A percentile compares a stretch with the other conserved stretches of the same genome.
Conservation (phyloP, 1,140 invertebrate species). For the Zaprionus tsacasi region DNA sequence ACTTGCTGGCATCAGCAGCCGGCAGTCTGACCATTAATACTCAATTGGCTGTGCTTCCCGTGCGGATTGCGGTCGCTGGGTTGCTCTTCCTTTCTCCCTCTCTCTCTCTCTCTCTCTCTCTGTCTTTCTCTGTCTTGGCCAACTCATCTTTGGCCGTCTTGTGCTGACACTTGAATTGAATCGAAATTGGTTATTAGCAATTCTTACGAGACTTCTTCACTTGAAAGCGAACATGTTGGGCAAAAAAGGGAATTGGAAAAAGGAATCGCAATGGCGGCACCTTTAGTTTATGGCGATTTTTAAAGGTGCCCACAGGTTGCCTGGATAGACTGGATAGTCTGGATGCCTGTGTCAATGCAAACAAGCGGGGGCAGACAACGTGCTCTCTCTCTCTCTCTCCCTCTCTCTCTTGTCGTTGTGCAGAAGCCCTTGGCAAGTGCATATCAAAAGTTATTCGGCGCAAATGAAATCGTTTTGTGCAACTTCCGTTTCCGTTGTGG, state of each 20-base stretch:
- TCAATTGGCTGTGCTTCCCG: slow-evolving; percentile 82
- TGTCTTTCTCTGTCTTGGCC: background rate
- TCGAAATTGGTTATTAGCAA: slow-evolving; percentile 83
- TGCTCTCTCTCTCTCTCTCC: background rate
- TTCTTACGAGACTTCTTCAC: slow-evolving; percentile 68
- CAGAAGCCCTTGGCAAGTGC: slow-evolving; percentile 32
- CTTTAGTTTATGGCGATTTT: slow-evolving; percentile 47
- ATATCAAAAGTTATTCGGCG: slow-evolving; percentile 78
- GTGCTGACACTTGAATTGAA: slow-evolving; percentile 82
- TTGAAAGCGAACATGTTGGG: slow-evolving; percentile 71
- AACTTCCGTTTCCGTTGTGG: slow-evolving; percentile 68
- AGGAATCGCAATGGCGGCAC: slow-evolving; percentile 12
- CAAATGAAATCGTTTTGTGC: slow-evolving; percentile 80
- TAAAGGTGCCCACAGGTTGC: slow-evolving; percentile 60
- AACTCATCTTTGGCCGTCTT: slow-evolving; percentile 70
- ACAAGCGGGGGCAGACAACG: slow-evolving; percentile 47
- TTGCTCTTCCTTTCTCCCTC: background rate
- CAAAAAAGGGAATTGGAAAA: slow-evolving; percentile 50
- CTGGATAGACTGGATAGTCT: slow-evolving; percentile 45
- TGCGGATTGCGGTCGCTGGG: slow-evolving; percentile 69
- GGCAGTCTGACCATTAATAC: slow-evolving; percentile 80
- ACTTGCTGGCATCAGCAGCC: slow-evolving; percentile 76
- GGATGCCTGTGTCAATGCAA: slow-evolving; percentile 69
- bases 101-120: background rate
- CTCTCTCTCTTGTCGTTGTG: background rate